phyloP scores from a whole-genome alignment of 2,113 vertebrate species.

The Chitala chitala region DNA sequence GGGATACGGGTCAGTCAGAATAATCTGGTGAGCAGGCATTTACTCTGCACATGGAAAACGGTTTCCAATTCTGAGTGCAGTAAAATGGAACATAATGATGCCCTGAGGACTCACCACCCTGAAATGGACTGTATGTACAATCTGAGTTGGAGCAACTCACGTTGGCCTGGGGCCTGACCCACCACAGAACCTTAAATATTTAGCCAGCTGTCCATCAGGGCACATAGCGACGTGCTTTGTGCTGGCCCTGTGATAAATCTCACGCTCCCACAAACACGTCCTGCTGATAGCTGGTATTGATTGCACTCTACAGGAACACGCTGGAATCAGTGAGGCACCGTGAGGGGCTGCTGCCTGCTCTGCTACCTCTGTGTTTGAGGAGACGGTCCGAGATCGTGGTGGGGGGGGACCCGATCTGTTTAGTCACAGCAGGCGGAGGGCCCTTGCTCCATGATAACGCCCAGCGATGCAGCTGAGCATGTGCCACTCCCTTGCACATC shows the following conservation, averaged over 20 bases:
- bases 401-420: too few species aligned
- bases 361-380: too few species aligned
- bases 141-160: neutral
- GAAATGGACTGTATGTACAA: neutral
- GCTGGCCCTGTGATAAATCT: constrained; percentile 8
- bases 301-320: neutral
- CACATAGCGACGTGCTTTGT: neutral
- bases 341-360: neutral
- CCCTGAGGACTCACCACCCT: neutral
- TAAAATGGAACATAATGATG: neutral
- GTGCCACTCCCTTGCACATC: too few species aligned
- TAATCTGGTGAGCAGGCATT: too few species aligned
- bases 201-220: neutral
- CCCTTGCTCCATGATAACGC: too few species aligned
- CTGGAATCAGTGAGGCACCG: neutral
- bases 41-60: too few species aligned
- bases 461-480: too few species aligned
- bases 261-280: neutral
- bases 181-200: neutral
- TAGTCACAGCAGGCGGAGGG: too few species aligned
- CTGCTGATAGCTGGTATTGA: constrained; percentile 11
- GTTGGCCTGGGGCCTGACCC: neutral
- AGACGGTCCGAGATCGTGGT: too few species aligned
- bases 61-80: neutral
- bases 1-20: neutral